phyloP scores from a whole-genome alignment of 2,888 invertebrate genomes.

The Congeria kusceri region DNA sequence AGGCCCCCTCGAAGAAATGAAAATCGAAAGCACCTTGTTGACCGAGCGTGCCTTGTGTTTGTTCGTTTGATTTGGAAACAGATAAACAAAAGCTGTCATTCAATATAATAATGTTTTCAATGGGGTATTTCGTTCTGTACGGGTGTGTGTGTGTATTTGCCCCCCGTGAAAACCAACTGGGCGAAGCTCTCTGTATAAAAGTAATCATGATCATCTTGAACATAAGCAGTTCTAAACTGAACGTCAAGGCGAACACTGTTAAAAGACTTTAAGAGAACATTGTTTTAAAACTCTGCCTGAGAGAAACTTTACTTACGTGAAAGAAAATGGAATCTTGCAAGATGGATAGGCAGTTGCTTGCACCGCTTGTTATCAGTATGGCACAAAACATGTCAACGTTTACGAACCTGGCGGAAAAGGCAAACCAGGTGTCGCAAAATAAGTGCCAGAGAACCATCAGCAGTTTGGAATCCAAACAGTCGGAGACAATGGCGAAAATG shows the following conservation, averaged over 20 bases:
- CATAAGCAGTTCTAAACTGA: too few species aligned
- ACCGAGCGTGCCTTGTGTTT: neutral
- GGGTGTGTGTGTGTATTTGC: too few species aligned
- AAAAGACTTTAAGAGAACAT: too few species aligned
- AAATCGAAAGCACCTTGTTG: constrained; percentile 7
- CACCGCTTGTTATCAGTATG: constrained; percentile 51
- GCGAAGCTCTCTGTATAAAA: too few species aligned
- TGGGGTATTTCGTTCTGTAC: too few species aligned
- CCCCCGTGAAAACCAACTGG: too few species aligned
- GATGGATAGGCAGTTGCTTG: constrained; percentile 42
- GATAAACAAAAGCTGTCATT: constrained; percentile 1
- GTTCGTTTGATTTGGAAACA: neutral
- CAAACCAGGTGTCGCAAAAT: constrained; percentile 53
- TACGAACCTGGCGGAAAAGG: constrained; percentile 50
- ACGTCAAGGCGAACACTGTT: too few species aligned
- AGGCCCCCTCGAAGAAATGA: constrained; percentile 5
- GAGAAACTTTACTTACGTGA: too few species aligned
- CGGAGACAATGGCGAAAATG: constrained; percentile 47
- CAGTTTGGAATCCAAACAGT: constrained; percentile 34
- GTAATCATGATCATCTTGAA: too few species aligned
- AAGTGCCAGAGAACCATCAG: constrained; percentile 44
- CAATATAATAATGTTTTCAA: too few species aligned
- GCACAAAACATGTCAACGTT: constrained; percentile 49
- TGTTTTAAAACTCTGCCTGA: too few species aligned
- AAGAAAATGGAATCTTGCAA: neutral